Evolutionary conservation across 2,888 invertebrate species (phyloP), one percentile per base, ranked within the genome.

Genomic region (Drosophila greeni): DNA sequence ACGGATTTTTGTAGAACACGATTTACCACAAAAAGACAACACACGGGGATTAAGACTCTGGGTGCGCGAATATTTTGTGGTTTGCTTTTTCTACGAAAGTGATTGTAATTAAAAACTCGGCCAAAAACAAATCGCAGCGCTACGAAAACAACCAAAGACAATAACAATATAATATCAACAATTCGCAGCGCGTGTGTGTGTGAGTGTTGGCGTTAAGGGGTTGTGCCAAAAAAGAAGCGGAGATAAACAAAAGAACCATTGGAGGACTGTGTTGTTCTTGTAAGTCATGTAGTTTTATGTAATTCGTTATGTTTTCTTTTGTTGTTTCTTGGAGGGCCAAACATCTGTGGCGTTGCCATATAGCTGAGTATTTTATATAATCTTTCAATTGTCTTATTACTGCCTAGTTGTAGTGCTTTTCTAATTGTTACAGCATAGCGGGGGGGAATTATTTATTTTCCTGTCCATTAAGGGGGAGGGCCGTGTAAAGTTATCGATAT

Each of bases 271-370:
- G 56, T 76, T 84, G 66, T 72, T 76, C 53, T 76, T 79, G 79
- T 79, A 76, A 79, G 79, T 79, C 72, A 51, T 37, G 66, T 62
- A 62, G 61, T 58, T 79, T 79, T 79, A 79, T 79, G 68, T 79
- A 79, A 79, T 84, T 79, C 59, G 43, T 55, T 67, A 11, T 64
- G 48, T 65, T 20, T 82, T 53, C 33, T 60, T 33, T 48, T 68
- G 31, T 47, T 67, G 40, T 36, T 52, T 23, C 36, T 9, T 9
- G 18, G 14, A 14, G 16, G 18, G 24, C 23, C 39, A 58, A 56
- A 40, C 26, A 59, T 47, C 45, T 37, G 33, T 36, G 36, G 52
- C 45, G 80, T 58, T 84, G 82, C 76, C 82, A 79, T 71, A 84
- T 23, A 16, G 9, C 23, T 18, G 0, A 14, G 7, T 23, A n/a